phyloP scores from a whole-genome alignment of 1,140 invertebrate species.

The Dufourea novaeangliae region DNA sequence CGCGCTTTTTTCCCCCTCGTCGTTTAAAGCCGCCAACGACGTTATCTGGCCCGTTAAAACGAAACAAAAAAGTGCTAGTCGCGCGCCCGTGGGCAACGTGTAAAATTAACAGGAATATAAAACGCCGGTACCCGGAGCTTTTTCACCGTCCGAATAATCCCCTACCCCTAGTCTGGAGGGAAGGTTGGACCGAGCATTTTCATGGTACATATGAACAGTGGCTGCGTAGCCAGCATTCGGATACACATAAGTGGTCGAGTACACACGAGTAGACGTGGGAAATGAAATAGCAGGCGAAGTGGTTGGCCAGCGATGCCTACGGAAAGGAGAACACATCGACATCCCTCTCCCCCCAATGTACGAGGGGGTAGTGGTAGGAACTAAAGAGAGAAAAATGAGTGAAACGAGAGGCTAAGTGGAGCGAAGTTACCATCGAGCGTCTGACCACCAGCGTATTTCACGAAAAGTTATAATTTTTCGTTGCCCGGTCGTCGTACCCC shows the following conservation, averaged over 20 bases:
- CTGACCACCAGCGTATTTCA: constrained; percentile 64
- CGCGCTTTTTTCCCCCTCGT: background rate
- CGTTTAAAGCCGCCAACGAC: background rate
- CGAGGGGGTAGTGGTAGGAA: background rate
- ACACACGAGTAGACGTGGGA: constrained; percentile 46
- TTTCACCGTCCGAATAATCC: constrained; percentile 15
- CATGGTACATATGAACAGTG: constrained; percentile 33
- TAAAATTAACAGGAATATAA: constrained; percentile 35
- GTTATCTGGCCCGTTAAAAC: background rate
- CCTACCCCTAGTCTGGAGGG: background rate
- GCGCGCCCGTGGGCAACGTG: background rate
- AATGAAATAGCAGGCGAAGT: constrained; percentile 42
- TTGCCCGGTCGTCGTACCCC: background rate
- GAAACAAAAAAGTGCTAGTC: no score
- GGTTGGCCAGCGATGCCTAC: constrained; percentile 23
- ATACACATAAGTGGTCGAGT: constrained; percentile 48
- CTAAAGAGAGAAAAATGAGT: constrained; percentile 11
- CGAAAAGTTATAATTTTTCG: constrained; percentile 71
- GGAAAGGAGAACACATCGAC: background rate
- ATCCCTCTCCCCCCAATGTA: background rate
- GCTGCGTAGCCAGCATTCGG: constrained; percentile 43
- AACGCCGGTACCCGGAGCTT: constrained; percentile 4
- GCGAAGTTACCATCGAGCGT: constrained; percentile 62
- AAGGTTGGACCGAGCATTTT: constrained; percentile 7
- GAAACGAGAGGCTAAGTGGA: constrained; percentile 59